Percentiles rank a stretch among this genome's conserved stretches.
Conservation (phyloP, 2,888 invertebrate species). For the Apomyelois bistriatella region DNA sequence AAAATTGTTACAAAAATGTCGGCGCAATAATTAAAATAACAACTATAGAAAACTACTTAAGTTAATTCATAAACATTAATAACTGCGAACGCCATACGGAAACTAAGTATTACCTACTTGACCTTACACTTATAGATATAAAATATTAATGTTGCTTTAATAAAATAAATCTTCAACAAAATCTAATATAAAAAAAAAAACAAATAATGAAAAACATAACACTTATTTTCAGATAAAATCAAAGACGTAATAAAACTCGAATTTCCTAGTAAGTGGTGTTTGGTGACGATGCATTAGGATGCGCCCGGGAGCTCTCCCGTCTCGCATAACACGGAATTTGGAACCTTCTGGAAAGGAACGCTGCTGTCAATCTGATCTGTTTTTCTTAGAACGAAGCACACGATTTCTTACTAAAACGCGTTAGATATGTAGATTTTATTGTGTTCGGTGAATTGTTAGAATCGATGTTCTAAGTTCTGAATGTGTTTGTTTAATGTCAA, state of each 20-base stretch:
- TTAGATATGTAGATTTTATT: slow-evolving; percentile 4
- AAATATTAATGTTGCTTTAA: no score
- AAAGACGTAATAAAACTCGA: slow-evolving; percentile 48
- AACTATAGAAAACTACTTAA: no score
- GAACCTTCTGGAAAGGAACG: slow-evolving; percentile 22
- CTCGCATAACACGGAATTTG: slow-evolving; percentile 22
- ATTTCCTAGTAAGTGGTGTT: slow-evolving; percentile 49
- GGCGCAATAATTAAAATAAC: no score
- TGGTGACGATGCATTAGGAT: slow-evolving; percentile 45
- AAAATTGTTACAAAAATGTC: no score
- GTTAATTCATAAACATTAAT: no score
- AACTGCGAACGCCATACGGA: no score
- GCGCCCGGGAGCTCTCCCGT: slow-evolving; percentile 34
- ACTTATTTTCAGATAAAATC: slow-evolving; percentile 40
- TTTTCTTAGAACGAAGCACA: slow-evolving; percentile 1
- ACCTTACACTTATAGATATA: no score
- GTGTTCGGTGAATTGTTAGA: background rate
- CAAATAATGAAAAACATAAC: no score
- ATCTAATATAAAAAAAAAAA: no score
- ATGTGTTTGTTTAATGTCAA: background rate
- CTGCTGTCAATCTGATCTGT: slow-evolving; percentile 14
- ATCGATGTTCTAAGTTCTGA: background rate
- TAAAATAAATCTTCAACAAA: no score
- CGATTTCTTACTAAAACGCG: background rate
- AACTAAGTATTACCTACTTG: no score